Conservation (phyloP, 1,140 invertebrate species). For the Lepeophtheirus salmonis region DNA sequence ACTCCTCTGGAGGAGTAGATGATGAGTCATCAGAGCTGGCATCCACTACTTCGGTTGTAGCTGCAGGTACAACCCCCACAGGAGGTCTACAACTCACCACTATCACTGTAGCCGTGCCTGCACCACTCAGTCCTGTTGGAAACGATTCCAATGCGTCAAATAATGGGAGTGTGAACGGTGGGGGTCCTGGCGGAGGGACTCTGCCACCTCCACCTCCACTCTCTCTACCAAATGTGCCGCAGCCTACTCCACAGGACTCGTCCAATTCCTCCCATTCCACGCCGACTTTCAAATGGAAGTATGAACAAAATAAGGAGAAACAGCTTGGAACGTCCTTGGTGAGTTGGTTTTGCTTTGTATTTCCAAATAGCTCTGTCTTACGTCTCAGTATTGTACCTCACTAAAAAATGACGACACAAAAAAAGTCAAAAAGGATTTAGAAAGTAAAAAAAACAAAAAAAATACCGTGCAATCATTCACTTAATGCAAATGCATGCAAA, state of each 20-base stretch:
- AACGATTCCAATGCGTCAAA: not conserved
- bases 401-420: too few relatives aligned
- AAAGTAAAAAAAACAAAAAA: too few relatives aligned
- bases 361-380: too few relatives aligned
- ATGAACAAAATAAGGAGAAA: slow-evolving; percentile 15
- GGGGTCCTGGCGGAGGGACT: too few relatives aligned
- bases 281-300: slow-evolving; percentile 14
- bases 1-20: not conserved
- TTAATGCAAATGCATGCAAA: too few relatives aligned
- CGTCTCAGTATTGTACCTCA: too few relatives aligned
- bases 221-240: not conserved
- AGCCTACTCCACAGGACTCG: not conserved
- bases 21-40: not conserved
- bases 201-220: not conserved
- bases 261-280: not conserved
- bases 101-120: slow-evolving; percentile 16
- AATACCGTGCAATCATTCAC: too few relatives aligned
- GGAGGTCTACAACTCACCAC: slow-evolving; percentile 16
- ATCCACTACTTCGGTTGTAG: not conserved
- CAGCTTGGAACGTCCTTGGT: slow-evolving; percentile 14
- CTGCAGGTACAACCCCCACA: not conserved
- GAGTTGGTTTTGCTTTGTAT: too few relatives aligned
- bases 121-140: slow-evolving; percentile 2
- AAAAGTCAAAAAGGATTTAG: too few relatives aligned
- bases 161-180: not conserved